Evolutionary conservation across 2,888 invertebrate genomes (phyloP).

Genomic region (Tipula vernalis): DNA sequence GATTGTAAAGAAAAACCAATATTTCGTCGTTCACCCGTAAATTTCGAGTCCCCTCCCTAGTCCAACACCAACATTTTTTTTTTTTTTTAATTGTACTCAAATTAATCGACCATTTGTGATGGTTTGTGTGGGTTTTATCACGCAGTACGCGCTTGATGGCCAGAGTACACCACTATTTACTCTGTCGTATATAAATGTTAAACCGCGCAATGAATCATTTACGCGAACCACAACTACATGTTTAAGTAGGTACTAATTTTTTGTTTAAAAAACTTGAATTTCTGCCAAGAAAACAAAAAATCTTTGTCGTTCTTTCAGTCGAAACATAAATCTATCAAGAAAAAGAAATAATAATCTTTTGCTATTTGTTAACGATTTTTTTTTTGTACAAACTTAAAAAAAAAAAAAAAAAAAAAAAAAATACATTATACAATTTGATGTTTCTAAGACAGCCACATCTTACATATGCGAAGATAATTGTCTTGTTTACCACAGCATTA

Average conservation of each 20-base stretch:
- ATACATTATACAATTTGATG: neutral
- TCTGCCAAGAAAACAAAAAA: neutral
- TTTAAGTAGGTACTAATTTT: neutral
- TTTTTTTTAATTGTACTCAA: too few species aligned
- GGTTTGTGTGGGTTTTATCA: too few species aligned
- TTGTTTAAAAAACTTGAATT: neutral
- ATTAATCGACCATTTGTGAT: too few species aligned
- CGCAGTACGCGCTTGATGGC: too few species aligned
- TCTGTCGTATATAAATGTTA: neutral
- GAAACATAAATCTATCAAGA: neutral
- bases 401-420: neutral
- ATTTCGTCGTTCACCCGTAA: too few species aligned
- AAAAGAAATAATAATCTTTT: neutral
- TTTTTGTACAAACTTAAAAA: neutral
- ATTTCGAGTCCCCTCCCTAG: too few species aligned
- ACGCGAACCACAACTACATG: neutral
- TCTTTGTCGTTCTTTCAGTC: neutral
- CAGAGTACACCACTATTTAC: neutral
- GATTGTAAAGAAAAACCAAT: too few species aligned
- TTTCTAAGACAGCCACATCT: neutral
- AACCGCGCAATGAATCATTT: neutral
- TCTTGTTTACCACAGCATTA: neutral
- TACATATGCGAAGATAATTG: neutral
- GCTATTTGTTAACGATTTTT: neutral
- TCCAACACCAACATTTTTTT: too few species aligned